A percentile compares a stretch with the other conserved stretches of the same genome.
phyloP scores from a whole-genome alignment of 1,140 invertebrate genomes.

The Colletes latitarsis region DNA sequence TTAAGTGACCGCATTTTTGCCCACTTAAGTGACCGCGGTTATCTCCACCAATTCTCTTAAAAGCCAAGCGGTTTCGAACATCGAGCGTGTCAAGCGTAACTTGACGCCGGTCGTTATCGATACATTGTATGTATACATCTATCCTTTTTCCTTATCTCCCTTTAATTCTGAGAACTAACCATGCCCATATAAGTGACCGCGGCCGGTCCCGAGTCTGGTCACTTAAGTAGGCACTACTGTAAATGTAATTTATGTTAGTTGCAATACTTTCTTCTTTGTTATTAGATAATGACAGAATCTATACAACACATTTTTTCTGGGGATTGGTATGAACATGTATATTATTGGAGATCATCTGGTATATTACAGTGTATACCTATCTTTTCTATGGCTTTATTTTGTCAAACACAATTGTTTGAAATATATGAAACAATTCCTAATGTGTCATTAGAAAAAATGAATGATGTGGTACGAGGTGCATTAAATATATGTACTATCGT shows the following conservation, averaged over 20 bases:
- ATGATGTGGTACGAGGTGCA: slow-evolving; percentile 91
- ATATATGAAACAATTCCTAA: slow-evolving; percentile 95
- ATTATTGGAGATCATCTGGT: slow-evolving; percentile 92
- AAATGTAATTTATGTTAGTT: background rate
- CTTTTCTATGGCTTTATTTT: slow-evolving; percentile 96
- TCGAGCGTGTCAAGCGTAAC: no score
- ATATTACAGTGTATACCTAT: slow-evolving; percentile 96
- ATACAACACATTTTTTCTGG: slow-evolving; percentile 86
- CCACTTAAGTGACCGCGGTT: no score
- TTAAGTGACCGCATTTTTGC: no score
- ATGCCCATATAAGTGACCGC: no score
- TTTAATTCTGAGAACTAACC: no score
- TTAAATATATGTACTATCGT: slow-evolving; percentile 95
- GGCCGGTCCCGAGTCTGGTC: no score
- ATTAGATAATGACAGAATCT: slow-evolving; percentile 89
- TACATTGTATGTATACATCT: no score
- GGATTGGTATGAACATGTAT: slow-evolving; percentile 89
- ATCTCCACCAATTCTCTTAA: no score
- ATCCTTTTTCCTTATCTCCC: no score
- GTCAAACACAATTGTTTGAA: slow-evolving; percentile 98
- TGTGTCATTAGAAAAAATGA: slow-evolving; percentile 94
- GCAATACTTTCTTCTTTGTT: background rate
- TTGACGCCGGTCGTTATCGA: no score
- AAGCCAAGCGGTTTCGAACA: no score
- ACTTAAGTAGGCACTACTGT: no score